Base-by-base conservation (phyloP, 2,113 vertebrate species). In the Thermophis baileyi region DNA sequence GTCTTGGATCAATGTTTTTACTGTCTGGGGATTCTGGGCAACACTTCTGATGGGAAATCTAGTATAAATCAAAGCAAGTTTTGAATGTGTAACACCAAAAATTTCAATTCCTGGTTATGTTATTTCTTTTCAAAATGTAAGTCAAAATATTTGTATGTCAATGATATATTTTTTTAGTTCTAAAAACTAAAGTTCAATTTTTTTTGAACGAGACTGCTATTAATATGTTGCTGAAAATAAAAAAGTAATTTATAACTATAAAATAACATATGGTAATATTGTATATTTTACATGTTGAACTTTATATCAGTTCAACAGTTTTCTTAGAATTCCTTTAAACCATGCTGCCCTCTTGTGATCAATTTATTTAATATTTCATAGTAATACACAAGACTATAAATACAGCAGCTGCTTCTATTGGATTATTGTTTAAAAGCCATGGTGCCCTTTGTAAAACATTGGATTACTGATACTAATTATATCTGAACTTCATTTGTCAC, bases 301-400 rank as follows among this genome's bases (percentile, higher is more conserved):
- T 88, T 92, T 57, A 85, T 57, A 60, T n/a, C 24, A 86, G 24
- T 74, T 7, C 30, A 3, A 14, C 25, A 24, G 44, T 16, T 22
- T 49, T 9, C 50, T 20, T 2, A 24, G 93, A 92, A 95, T 69
- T 88, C 90, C 91, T 95, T 94, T 96, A 95, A 90, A 96, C 96
- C 89, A 97, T 92, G 96, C 97, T 97, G 98, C 98, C 97, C 97
- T 96, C 98, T 95, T 93, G 98, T 98, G 98, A 97, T 96, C 93
- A 35, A 92, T 95, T 94, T 27, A 89, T 85, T 89, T 27, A 53
- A 30, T 95, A 94, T 9, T 40, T 69, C 14, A 0, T 0, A 87
- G 1, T 0, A 89, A 46, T 53, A 9, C 24, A 12, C 12, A 1
- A 20, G 85, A 88, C 11, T 24, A 27, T 4, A 91, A 25, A 54